Conservation (phyloP, 2,797 vertebrate genomes). For the Chelonia mydas region DNA sequence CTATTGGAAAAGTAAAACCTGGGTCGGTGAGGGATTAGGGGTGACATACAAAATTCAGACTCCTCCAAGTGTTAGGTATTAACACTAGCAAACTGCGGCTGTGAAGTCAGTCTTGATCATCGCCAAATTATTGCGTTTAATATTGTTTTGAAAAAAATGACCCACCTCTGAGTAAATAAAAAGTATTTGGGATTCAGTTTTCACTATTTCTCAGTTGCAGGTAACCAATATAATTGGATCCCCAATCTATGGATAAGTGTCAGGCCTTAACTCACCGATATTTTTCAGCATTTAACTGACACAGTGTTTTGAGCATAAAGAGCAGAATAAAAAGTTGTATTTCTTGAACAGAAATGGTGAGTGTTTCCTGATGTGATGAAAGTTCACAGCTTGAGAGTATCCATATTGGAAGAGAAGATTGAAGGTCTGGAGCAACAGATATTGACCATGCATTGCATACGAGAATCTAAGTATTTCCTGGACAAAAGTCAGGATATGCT, state of each 20-base stretch:
- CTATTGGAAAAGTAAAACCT: neutral
- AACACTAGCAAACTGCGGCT: neutral
- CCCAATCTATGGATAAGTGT: neutral
- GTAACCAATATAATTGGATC: neutral
- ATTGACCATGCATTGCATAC: too few species aligned
- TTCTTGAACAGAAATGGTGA: neutral
- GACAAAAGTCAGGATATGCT: too few species aligned
- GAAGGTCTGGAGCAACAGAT: too few species aligned
- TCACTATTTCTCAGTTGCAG: neutral
- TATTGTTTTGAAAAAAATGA: neutral
- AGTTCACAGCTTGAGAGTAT: neutral
- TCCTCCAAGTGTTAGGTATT: neutral
- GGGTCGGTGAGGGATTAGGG: accelerated
- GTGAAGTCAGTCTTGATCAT: neutral
- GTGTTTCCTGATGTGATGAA: neutral
- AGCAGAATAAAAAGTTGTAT: neutral
- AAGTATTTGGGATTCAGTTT: neutral
- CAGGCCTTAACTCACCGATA: neutral
- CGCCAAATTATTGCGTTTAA: neutral
- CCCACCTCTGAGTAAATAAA: neutral
- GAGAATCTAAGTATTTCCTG: too few species aligned
- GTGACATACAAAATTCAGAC: neutral
- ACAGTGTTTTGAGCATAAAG: neutral
- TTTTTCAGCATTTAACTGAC: neutral
- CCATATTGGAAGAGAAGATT: too few species aligned